Evolutionary conservation across 2,888 invertebrate species (phyloP).

Genomic region (Galeruca laticollis): DNA sequence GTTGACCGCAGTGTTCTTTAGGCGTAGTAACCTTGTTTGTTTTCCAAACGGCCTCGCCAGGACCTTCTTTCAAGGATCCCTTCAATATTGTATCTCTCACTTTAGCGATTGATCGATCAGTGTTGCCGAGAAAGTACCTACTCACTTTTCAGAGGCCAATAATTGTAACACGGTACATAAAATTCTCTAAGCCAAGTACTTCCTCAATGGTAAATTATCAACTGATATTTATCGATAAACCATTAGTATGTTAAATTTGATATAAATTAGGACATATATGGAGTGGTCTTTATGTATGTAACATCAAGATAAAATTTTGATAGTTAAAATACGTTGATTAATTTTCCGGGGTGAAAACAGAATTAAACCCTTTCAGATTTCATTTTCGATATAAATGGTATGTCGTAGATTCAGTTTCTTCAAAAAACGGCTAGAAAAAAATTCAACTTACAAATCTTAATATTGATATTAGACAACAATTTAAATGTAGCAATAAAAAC

Average conservation of each 20-base stretch:
- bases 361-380: too few species aligned
- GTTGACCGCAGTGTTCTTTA: slow-evolving; percentile 60
- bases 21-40: slow-evolving; percentile 64
- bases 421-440: too few species aligned
- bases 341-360: too few species aligned
- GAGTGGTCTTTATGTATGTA: background rate
- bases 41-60: slow-evolving; percentile 63
- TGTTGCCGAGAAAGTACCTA: slow-evolving; percentile 45
- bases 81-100: slow-evolving; percentile 28
- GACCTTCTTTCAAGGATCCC: slow-evolving; percentile 61
- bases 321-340: too few species aligned
- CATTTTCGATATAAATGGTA: too few species aligned
- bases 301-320: background rate
- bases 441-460: too few species aligned
- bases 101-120: slow-evolving; percentile 47
- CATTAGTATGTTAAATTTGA: background rate
- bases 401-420: too few species aligned
- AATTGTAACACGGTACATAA: background rate
- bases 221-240: background rate
- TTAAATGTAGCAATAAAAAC: too few species aligned
- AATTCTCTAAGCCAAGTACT: background rate
- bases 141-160: slow-evolving; percentile 38
- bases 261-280: background rate
- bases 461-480: too few species aligned
- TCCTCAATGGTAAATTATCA: background rate